phyloP scores from a whole-genome alignment of 2,797 vertebrate genomes.

The Phaenicophaeus curvirostris region DNA sequence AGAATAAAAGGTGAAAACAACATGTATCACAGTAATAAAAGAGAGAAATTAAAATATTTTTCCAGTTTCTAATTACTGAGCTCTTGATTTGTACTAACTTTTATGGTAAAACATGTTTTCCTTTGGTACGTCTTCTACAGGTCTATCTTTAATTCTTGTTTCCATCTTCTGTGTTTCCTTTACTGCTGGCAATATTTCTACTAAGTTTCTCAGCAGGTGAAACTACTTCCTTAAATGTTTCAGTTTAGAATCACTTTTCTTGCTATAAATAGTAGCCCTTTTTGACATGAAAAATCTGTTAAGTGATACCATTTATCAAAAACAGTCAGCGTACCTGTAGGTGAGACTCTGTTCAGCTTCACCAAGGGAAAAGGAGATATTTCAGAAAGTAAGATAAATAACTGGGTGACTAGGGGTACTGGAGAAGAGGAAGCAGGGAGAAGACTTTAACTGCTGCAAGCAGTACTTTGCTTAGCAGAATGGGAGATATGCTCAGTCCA shows the following conservation, averaged over 20 bases:
- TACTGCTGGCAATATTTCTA: neutral
- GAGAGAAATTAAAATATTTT: neutral
- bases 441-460: neutral
- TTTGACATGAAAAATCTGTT: neutral
- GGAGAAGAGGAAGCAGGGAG: neutral
- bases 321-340: neutral
- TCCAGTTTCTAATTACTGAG: neutral
- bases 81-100: neutral
- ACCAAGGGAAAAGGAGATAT: neutral
- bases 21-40: neutral
- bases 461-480: neutral
- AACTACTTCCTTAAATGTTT: neutral
- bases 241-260: neutral
- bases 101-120: neutral
- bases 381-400: neutral
- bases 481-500: neutral
- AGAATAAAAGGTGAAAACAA: neutral
- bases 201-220: neutral
- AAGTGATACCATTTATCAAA: neutral
- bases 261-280: neutral
- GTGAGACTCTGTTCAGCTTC: neutral
- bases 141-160: neutral
- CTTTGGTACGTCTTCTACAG: neutral
- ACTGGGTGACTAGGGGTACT: neutral
- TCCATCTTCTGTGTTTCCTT: neutral